Conservation (phyloP, 2,888 invertebrate genomes). For the Synergus itoensis region DNA sequence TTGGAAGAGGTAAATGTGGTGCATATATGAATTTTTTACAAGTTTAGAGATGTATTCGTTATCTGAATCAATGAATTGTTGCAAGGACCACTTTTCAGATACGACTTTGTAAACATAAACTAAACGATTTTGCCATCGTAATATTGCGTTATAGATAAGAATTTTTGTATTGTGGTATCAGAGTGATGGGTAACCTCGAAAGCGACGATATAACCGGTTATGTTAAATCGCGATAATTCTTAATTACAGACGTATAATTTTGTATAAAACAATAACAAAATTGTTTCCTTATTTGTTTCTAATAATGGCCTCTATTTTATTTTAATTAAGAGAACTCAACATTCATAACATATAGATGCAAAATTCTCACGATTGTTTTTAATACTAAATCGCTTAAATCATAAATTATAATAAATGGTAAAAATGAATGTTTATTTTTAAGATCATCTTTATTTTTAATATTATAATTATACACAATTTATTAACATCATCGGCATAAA, state of each 20-base stretch:
- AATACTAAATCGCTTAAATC: too few species aligned
- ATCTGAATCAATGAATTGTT: neutral
- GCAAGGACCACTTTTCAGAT: conserved; percentile 22
- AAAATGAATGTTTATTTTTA: neutral
- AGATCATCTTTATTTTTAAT: neutral
- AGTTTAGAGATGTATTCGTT: neutral
- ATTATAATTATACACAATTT: neutral
- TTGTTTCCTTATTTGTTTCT: neutral
- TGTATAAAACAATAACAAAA: neutral
- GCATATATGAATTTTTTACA: neutral
- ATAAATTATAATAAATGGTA: too few species aligned
- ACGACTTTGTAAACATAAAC: conserved; percentile 33
- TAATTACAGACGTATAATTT: neutral
- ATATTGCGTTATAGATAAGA: conserved; percentile 28
- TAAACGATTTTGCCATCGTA: neutral
- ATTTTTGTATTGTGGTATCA: conserved; percentile 25
- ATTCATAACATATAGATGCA: too few species aligned
- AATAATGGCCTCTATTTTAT: too few species aligned
- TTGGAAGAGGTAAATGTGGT: too few species aligned
- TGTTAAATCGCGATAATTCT: neutral
- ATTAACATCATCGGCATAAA: neutral
- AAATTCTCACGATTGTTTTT: too few species aligned
- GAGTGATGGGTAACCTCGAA: conserved; percentile 29
- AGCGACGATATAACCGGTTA: neutral
- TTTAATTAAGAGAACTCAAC: too few species aligned